These are phyloP conservation scores for Sparus aurata DNA, from an alignment of 2,797 vertebrate species.

Conservation along the genomic window DNA sequence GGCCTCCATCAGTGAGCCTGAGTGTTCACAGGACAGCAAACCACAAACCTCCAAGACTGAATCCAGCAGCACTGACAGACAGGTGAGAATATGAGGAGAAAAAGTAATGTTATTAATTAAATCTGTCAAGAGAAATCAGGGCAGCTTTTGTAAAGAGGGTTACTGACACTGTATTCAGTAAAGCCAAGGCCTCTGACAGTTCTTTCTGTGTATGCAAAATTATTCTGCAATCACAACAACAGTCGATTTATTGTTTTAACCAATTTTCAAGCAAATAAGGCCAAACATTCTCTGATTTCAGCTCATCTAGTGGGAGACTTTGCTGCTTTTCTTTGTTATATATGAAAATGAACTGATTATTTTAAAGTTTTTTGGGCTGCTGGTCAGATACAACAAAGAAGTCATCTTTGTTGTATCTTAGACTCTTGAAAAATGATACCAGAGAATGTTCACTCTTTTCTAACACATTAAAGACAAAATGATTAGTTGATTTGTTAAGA, in stretches of 20 bases:
- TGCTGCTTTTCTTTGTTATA: not conserved
- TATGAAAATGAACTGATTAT: not conserved
- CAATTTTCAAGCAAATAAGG: not conserved
- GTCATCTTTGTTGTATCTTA: not conserved
- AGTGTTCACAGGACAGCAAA: conserved; percentile 2
- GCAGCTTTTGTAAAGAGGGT: not conserved
- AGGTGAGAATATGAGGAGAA: conserved; percentile 39
- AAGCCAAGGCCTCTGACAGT: not conserved
- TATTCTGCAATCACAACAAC: not conserved
- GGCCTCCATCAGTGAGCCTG: conserved; percentile 2
- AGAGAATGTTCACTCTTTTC: no score
- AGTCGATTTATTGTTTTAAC: not conserved
- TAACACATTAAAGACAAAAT: no score
- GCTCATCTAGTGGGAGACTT: not conserved
- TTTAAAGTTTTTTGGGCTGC: not conserved
- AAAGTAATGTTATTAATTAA: not conserved
- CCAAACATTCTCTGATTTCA: not conserved
- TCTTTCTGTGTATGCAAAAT: not conserved
- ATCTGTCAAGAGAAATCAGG: not conserved
- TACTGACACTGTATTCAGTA: not conserved
- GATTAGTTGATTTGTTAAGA: no score
- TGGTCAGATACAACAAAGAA: not conserved
- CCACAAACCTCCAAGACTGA: not conserved
- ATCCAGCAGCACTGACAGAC: not conserved
- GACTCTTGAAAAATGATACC: no score